These are phyloP conservation scores for Diplolepis rosae DNA, from an alignment of 2,888 invertebrate genomes.

Conservation along the genomic window DNA sequence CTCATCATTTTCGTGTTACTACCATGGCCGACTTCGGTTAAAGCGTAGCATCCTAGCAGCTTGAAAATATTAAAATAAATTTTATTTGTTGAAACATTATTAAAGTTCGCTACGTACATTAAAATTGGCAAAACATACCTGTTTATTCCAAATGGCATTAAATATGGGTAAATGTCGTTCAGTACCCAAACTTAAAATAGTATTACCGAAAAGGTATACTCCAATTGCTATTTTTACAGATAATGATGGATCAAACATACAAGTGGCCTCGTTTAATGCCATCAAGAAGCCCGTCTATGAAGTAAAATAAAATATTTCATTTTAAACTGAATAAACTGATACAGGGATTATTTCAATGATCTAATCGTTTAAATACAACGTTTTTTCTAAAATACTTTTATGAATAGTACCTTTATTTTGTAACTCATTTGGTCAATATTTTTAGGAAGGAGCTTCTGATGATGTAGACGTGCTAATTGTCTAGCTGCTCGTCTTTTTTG, in stretches of 20 bases:
- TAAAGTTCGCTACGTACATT: not conserved
- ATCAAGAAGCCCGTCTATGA: slow-evolving; percentile 82
- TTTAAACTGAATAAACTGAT: not conserved
- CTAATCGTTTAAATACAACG: too few relatives aligned
- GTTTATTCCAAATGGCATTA: slow-evolving; percentile 82
- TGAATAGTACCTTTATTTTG: slow-evolving; percentile 79
- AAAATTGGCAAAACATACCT: slow-evolving; percentile 73
- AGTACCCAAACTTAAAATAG: slow-evolving; percentile 83
- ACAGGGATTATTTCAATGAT: too few relatives aligned
- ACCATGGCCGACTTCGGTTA: slow-evolving; percentile 94
- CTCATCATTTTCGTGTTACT: slow-evolving; percentile 92
- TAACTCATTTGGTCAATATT: slow-evolving; percentile 79
- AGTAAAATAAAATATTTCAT: slow-evolving; percentile 44
- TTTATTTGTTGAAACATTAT: not conserved
- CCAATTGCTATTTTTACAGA: slow-evolving; percentile 87
- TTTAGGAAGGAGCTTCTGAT: slow-evolving; percentile 79
- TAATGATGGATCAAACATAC: slow-evolving; percentile 81
- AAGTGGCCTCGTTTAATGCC: slow-evolving; percentile 85
- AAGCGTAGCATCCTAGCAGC: slow-evolving; percentile 84
- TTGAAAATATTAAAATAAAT: slow-evolving; percentile 55
- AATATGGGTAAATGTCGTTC: slow-evolving; percentile 83
- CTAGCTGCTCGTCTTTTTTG: slow-evolving; percentile 82
- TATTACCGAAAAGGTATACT: slow-evolving; percentile 84
- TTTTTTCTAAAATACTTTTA: too few relatives aligned
- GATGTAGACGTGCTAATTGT: slow-evolving; percentile 80